These are phyloP conservation scores for Drosophila kurseongensis DNA, from an alignment of 1,140 invertebrate genomes.

Conservation along the genomic window DNA sequence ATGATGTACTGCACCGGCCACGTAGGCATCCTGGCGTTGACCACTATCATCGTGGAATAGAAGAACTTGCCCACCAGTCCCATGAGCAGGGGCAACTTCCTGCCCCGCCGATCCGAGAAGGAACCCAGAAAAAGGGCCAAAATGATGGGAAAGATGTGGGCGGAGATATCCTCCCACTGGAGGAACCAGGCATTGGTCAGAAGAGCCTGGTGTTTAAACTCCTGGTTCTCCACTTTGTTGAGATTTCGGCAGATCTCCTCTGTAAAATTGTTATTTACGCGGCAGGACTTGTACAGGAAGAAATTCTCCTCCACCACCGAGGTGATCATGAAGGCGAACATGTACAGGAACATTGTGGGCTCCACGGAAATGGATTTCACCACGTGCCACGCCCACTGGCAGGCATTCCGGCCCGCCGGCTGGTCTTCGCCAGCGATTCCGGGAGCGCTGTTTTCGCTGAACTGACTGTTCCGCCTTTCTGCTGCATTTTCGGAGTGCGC, in stretches of 20 bases:
- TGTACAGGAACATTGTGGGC: constrained; percentile 91
- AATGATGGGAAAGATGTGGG: constrained; percentile 89
- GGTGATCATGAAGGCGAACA: constrained; percentile 92
- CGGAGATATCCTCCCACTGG: constrained; percentile 90
- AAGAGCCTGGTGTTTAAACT: constrained; percentile 88
- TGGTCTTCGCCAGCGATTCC: constrained; percentile 5
- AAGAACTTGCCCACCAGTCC: constrained; percentile 90
- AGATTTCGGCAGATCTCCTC: constrained; percentile 88
- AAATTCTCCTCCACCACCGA: constrained; percentile 91
- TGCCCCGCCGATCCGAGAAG: constrained; percentile 89
- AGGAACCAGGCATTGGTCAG: constrained; percentile 89
- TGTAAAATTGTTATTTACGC: constrained; percentile 88
- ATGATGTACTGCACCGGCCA: constrained; percentile 91
- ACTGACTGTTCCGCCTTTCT: constrained; percentile 33
- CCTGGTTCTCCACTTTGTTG: constrained; percentile 84
- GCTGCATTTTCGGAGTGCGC: constrained; percentile 28
- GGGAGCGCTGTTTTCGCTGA: constrained; percentile 20
- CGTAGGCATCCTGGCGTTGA: constrained; percentile 87
- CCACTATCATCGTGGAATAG: constrained; percentile 89
- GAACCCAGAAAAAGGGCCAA: constrained; percentile 91
- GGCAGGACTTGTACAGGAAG: constrained; percentile 90
- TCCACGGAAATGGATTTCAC: constrained; percentile 87
- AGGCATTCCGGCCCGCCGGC: not conserved
- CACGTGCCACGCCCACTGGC: constrained; percentile 28
- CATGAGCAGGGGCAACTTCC: constrained; percentile 87